These are phyloP conservation scores for Salvator merianae DNA, from an alignment of 2,113 vertebrate genomes.

Conservation along the genomic window DNA sequence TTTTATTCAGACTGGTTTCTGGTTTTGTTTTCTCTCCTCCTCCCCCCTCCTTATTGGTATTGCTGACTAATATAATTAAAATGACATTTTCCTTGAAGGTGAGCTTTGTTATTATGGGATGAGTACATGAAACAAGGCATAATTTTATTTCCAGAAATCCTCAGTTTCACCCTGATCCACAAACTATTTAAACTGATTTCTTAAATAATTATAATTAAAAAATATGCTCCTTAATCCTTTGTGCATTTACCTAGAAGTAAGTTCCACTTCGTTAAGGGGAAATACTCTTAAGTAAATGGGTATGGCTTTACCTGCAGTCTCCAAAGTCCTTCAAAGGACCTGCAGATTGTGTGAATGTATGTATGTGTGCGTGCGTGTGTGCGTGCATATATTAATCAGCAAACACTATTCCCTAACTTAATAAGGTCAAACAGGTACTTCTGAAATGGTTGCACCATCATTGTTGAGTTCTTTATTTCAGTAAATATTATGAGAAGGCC, in stretches of 20 bases:
- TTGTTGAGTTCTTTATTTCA: neutral
- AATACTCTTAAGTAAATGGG: neutral
- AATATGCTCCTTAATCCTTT: neutral
- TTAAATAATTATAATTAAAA: neutral
- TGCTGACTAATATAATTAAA: conserved; percentile 99
- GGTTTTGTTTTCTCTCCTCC: conserved; percentile 89
- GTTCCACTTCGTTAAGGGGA: neutral
- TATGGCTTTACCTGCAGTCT: too few relatives aligned
- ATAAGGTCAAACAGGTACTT: neutral
- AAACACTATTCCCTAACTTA: neutral
- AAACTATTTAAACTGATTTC: neutral
- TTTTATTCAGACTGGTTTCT: conserved; percentile 99
- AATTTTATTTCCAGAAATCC: neutral
- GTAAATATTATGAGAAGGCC: neutral
- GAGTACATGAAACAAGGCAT: conserved; percentile 9
- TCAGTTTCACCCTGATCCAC: neutral
- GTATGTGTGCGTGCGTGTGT: too few relatives aligned
- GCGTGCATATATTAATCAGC: too few relatives aligned
- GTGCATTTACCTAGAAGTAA: neutral
- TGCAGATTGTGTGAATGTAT: too few relatives aligned
- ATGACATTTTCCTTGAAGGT: conserved; percentile 88
- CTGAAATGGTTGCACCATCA: neutral
- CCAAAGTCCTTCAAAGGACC: neutral
- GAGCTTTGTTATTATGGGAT: conserved; percentile 57
- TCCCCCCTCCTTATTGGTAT: conserved; percentile 68